Base-by-base conservation (phyloP, 2,888 invertebrate genomes). In the Drosophila anceps region DNA sequence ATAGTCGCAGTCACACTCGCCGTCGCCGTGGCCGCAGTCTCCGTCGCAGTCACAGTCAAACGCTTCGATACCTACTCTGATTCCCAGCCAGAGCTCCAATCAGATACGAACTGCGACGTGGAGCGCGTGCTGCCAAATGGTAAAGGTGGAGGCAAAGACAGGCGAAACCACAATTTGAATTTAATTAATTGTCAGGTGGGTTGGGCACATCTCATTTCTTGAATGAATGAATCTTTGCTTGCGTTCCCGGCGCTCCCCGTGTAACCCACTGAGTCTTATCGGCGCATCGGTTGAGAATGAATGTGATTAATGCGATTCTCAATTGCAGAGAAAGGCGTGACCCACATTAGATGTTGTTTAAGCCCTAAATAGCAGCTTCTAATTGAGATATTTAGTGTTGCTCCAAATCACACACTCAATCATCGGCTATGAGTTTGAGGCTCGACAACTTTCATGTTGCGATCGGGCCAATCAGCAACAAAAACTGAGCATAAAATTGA, bases 321-420 rank as follows among this genome's bases (percentile, higher is more conserved):
- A 69, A 75, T 66, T 62, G 68, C 59, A 72, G 87, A 81, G 84
- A 84, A 84, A 85, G 85, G 85, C 75, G 69, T 79, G 88, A 88
- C 85, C 84, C 73, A 88, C 71, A 81, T 87, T 58, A 57, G 70
- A 59, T 67, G 69, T 59, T 74, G 73, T 57, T 62, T 68, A 69
- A 69, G 65, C 85, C 83, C 77, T 75, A 75, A 69, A 82, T 79
- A 72, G 77, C 71, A 67, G 61, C 83, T 76, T 81, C 83, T 88
- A 88, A 85, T 88, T 88, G 85, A 85, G 88, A 77, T 88, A 85
- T 85, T 85, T 85, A 85, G 84, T 81, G 85, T 85, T 85, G 84
- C 88, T 85, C 84, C 75, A 83, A 83, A 85, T 83, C 83, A 77
- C 88, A 79, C 58, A 71, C 54, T 54, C 37, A 54, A 54, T 54